Evolutionary conservation across 1,140 invertebrate species (phyloP).

Genomic region (Pachypeltis micranthus): DNA sequence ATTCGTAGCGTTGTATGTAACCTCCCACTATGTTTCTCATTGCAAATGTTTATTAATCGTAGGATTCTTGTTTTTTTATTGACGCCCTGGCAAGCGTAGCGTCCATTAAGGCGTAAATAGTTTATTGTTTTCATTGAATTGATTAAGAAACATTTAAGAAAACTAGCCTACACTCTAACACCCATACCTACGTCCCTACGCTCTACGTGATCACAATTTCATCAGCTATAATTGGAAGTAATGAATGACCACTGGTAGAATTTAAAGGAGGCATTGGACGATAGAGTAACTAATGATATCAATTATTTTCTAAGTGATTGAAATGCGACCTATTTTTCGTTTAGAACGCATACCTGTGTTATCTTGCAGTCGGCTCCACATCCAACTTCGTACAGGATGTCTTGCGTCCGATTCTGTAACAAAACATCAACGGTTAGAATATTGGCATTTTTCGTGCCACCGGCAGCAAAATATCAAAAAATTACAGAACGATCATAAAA

Average conservation of each 20-base stretch:
- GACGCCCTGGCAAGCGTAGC: too few species aligned
- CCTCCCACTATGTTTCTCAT: too few species aligned
- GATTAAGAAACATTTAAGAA: background rate
- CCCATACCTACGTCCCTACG: background rate
- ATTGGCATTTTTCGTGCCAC: too few species aligned
- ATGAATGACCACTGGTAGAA: background rate
- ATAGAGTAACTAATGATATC: background rate
- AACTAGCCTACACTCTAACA: background rate
- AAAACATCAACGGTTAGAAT: constrained; percentile 19
- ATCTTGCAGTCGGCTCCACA: constrained; percentile 50
- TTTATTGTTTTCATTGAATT: background rate
- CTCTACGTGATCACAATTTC: background rate
- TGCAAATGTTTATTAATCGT: too few species aligned
- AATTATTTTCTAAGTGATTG: too few species aligned
- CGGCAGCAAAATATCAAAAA: too few species aligned
- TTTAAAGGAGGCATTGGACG: background rate
- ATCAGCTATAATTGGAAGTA: background rate
- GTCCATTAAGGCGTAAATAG: too few species aligned
- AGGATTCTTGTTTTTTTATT: too few species aligned
- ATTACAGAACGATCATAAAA: too few species aligned
- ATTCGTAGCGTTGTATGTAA: too few species aligned
- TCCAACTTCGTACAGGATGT: constrained; percentile 44
- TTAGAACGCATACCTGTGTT: constrained; percentile 36
- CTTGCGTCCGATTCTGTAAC: constrained; percentile 51
- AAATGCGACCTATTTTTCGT: too few species aligned